These are phyloP conservation scores for Acropternis orthonyx DNA, from an alignment of 2,797 vertebrate genomes.

Conservation along the genomic window DNA sequence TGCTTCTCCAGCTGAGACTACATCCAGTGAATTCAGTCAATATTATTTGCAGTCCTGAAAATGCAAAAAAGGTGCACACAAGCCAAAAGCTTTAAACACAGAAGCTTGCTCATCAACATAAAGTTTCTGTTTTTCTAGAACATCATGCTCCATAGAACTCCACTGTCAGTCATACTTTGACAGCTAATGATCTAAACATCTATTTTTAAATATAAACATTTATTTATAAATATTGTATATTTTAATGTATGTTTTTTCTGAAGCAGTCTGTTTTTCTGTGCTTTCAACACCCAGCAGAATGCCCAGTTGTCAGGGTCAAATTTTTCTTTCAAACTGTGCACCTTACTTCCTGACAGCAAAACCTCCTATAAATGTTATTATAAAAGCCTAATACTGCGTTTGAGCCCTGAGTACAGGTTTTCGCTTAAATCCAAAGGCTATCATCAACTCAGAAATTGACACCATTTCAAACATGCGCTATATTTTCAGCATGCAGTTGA, in stretches of 20 bases:
- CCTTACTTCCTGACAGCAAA: neutral
- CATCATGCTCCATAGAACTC: neutral
- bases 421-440: neutral
- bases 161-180: neutral
- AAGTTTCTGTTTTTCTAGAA: neutral
- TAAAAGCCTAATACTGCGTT: neutral
- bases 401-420: neutral
- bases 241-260: neutral
- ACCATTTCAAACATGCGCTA: neutral
- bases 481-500: neutral
- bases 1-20: neutral
- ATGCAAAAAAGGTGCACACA: neutral
- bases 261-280: neutral
- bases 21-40: accelerated
- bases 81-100: neutral
- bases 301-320: neutral
- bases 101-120: neutral
- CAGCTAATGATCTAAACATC: neutral
- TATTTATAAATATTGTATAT: no score
- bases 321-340: neutral
- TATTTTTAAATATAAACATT: neutral
- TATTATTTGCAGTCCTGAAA: neutral
- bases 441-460: neutral
- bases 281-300: neutral
- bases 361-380: neutral